Evolutionary conservation across 2,888 invertebrate genomes (phyloP).

Genomic region (Prenolepis imparis): DNA sequence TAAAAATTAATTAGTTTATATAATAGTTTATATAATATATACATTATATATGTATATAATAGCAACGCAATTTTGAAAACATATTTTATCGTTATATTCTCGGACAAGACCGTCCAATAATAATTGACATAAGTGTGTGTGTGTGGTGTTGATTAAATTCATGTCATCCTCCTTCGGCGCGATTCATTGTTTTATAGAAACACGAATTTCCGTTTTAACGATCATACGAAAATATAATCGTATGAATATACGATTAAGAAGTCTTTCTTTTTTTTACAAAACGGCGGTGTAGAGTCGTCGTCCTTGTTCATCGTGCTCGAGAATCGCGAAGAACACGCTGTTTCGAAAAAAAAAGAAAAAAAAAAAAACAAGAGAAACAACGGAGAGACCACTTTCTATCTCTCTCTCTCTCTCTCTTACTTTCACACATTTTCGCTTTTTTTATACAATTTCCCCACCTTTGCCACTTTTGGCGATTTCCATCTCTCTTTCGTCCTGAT

Average conservation of each 20-base stretch:
- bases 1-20: slow-evolving; percentile 41
- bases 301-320: slow-evolving; percentile 68
- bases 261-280: not conserved
- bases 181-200: slow-evolving; percentile 24
- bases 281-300: not conserved
- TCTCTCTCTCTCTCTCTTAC: not conserved
- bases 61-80: slow-evolving; percentile 45
- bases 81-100: slow-evolving; percentile 26
- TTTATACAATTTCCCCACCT: not conserved
- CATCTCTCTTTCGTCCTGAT: not conserved
- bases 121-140: slow-evolving; percentile 71
- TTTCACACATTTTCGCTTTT: not conserved
- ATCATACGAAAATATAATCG: slow-evolving; percentile 10
- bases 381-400: slow-evolving; percentile 31
- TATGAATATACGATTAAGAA: not conserved
- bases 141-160: slow-evolving; percentile 60
- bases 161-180: slow-evolving; percentile 48
- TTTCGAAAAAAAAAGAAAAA: not conserved
- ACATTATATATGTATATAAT: slow-evolving; percentile 18
- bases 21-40: not conserved
- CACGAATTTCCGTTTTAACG: not conserved
- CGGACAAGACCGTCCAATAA: slow-evolving; percentile 58
- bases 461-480: not conserved
- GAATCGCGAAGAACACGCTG: slow-evolving; percentile 58
- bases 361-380: slow-evolving; percentile 47